phyloP scores from a whole-genome alignment of 2,888 invertebrate genomes.

The Leucophenga montana region DNA sequence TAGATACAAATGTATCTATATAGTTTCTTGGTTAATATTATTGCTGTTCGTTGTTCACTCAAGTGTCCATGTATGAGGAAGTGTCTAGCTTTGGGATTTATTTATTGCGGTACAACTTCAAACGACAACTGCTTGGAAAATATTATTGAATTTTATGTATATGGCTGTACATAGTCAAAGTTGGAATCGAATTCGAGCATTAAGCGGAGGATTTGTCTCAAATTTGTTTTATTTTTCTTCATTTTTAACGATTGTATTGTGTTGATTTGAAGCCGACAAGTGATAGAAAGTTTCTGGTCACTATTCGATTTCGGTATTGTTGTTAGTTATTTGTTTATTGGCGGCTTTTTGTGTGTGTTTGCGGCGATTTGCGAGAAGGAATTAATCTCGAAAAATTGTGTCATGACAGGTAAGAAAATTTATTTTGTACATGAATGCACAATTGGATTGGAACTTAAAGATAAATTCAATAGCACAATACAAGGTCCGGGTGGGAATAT shows the following conservation, averaged over 20 bases:
- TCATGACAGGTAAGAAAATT: not conserved
- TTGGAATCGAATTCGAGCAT: conserved; percentile 27
- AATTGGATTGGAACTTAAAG: no score
- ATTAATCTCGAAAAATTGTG: not conserved
- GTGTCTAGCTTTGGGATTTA: conserved; percentile 59
- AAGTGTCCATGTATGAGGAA: conserved; percentile 57
- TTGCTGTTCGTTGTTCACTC: conserved; percentile 39
- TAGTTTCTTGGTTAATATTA: conserved; percentile 33
- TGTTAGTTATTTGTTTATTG: conserved; percentile 9
- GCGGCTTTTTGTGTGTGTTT: not conserved
- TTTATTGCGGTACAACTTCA: conserved; percentile 56
- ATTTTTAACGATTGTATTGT: conserved; percentile 22
- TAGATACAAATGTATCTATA: no score
- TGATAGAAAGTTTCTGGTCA: conserved; percentile 53
- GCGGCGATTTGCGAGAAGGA: not conserved
- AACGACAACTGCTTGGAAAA: conserved; percentile 26
- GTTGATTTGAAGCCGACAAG: conserved; percentile 49
- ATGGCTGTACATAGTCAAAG: conserved; percentile 14
- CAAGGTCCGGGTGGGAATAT: no score
- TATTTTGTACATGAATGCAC: no score
- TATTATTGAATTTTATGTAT: conserved; percentile 31
- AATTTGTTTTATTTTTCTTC: conserved; percentile 29
- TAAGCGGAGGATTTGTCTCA: conserved; percentile 35
- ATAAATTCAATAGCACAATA: no score
- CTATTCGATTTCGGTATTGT: not conserved